Evolutionary conservation across 2,888 invertebrate species (phyloP).

Genomic region (Tipula lateralis): DNA sequence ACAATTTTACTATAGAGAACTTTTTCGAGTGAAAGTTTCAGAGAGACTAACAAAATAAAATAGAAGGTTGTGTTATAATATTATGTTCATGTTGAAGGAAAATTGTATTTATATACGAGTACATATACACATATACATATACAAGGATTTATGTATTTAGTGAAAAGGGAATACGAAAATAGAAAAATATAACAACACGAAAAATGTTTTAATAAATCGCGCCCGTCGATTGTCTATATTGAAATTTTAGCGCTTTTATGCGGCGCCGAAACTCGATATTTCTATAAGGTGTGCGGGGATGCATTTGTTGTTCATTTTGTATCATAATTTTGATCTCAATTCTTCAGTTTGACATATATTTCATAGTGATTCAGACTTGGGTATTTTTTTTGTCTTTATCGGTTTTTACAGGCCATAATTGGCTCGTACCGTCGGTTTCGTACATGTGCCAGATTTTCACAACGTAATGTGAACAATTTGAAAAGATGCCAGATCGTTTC

Average conservation of each 20-base stretch:
- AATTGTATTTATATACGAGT: background rate
- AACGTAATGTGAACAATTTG: too few species aligned
- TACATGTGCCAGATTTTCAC: too few species aligned
- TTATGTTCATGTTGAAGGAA: background rate
- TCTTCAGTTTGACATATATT: too few species aligned
- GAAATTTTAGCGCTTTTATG: background rate
- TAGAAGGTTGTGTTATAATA: background rate
- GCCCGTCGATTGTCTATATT: background rate
- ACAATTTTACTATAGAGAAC: background rate
- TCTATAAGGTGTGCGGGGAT: background rate
- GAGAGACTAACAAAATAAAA: background rate
- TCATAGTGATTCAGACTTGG: too few species aligned
- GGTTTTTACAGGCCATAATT: too few species aligned
- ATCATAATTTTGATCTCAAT: too few species aligned
- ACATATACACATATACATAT: background rate
- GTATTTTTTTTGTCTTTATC: too few species aligned
- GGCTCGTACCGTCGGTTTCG: too few species aligned
- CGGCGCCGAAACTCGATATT: background rate
- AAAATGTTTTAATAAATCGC: background rate
- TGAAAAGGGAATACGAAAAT: background rate
- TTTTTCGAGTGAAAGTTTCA: background rate
- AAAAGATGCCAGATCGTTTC: too few species aligned
- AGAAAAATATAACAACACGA: background rate
- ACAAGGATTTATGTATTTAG: background rate
- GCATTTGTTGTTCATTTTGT: too few species aligned